phyloP scores from a whole-genome alignment of 2,888 invertebrate genomes.

The Pycnomerus fuliginosus region DNA sequence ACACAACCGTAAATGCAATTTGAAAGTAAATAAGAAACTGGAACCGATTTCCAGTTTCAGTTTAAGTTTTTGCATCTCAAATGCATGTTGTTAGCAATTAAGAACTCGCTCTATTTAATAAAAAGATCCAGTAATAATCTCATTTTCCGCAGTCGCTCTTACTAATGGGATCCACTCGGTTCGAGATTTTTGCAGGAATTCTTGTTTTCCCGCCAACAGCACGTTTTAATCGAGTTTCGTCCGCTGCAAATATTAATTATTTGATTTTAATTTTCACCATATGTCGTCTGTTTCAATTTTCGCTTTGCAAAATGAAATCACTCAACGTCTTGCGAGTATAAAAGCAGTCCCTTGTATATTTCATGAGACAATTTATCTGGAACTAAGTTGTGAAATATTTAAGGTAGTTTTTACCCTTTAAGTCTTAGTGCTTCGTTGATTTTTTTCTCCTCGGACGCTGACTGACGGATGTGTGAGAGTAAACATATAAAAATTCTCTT shows the following conservation, averaged over 20 bases:
- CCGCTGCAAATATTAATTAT: slow-evolving; percentile 24
- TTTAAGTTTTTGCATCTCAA: slow-evolving; percentile 8
- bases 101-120: slow-evolving; percentile 17
- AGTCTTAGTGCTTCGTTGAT: slow-evolving; percentile 26
- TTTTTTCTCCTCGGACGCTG: slow-evolving; percentile 23
- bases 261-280: slow-evolving; percentile 28
- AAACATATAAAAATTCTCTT: slow-evolving; percentile 28
- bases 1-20: too few species aligned
- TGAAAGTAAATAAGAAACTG: too few species aligned
- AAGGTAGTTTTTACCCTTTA: slow-evolving; percentile 41
- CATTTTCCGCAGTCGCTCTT: slow-evolving; percentile 26
- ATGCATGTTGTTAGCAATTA: slow-evolving; percentile 21
- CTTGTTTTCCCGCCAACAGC: slow-evolving; percentile 25
- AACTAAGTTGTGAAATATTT: slow-evolving; percentile 43
- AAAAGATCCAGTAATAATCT: slow-evolving; percentile 31
- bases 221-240: slow-evolving; percentile 22
- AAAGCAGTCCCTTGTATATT: slow-evolving; percentile 41
- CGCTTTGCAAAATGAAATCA: slow-evolving; percentile 11
- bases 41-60: too few species aligned
- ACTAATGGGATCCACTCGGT: slow-evolving; percentile 27
- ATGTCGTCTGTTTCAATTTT: slow-evolving; percentile 15
- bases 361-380: slow-evolving; percentile 44
- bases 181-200: slow-evolving; percentile 23
- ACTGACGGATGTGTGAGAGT: slow-evolving; percentile 29
- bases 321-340: slow-evolving; percentile 11